Evolutionary conservation across 2,113 vertebrate species (phyloP).

Genomic region (Ptychochromis oligacanthus): DNA sequence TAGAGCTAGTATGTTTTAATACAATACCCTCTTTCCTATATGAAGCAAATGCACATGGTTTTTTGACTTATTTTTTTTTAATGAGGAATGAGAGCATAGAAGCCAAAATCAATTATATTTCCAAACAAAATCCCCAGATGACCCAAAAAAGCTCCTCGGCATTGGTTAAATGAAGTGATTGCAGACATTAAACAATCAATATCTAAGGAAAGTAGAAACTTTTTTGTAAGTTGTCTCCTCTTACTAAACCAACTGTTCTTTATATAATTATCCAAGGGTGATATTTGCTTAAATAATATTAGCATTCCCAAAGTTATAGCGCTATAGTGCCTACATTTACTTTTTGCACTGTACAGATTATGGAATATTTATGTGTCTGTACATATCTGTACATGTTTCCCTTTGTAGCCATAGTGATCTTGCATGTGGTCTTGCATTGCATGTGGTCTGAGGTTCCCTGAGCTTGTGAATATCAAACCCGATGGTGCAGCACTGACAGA

Average conservation of each 20-base stretch:
- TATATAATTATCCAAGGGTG: no score
- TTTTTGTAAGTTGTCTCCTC: neutral
- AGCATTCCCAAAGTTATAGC: neutral
- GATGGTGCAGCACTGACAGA: neutral
- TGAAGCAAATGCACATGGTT: neutral
- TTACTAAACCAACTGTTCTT: neutral
- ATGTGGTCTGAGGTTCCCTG: neutral
- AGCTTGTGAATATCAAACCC: neutral
- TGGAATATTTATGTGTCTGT: neutral
- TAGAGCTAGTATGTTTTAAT: neutral
- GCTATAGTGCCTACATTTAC: neutral
- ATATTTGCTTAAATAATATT: neutral
- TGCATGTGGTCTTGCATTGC: neutral
- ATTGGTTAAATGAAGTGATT: neutral
- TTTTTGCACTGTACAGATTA: neutral
- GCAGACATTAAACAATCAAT: neutral
- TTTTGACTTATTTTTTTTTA: neutral
- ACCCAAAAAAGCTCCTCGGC: neutral
- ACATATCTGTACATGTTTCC: rapidly evolving
- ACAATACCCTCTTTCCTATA: rapidly evolving
- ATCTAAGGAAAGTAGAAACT: neutral
- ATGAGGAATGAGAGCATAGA: neutral
- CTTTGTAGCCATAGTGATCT: neutral
- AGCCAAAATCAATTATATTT: neutral
- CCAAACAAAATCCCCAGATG: neutral